These are phyloP conservation scores for Sebastes cheni DNA, from an alignment of 2,797 vertebrate genomes.

Conservation along the genomic window DNA sequence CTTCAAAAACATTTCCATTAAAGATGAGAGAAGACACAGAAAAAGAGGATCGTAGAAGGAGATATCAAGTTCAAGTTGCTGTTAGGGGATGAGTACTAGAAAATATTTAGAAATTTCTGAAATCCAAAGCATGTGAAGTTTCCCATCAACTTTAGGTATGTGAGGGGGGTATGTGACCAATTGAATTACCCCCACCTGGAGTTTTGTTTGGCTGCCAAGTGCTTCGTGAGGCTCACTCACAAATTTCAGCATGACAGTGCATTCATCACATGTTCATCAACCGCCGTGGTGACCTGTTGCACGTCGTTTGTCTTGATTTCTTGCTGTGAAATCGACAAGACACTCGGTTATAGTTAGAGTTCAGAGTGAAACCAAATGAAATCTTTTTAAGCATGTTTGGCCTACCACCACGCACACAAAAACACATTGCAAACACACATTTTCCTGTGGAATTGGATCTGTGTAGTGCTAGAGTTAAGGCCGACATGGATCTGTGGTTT, in stretches of 20 bases:
- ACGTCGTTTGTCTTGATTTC: slow-evolving; percentile 44
- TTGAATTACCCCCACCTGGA: slow-evolving; percentile 48
- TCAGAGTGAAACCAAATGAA: slow-evolving; percentile 74
- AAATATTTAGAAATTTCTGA: slow-evolving; percentile 10
- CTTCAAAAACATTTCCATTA: slow-evolving; percentile 62
- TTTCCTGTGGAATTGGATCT: slow-evolving; percentile 63
- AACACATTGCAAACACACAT: slow-evolving; percentile 16
- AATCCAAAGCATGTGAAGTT: slow-evolving; percentile 36
- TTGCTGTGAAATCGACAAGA: slow-evolving; percentile 51
- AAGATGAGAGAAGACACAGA: slow-evolving; percentile 30
- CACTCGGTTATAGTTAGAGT: slow-evolving; percentile 67
- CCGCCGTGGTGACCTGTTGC: slow-evolving; percentile 37
- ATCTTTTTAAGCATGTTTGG: slow-evolving; percentile 54
- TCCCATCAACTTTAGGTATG: neutral
- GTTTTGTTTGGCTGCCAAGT: slow-evolving; percentile 23
- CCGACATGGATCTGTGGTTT: slow-evolving; percentile 67
- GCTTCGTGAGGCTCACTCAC: slow-evolving; percentile 1
- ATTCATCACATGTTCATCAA: slow-evolving; percentile 41
- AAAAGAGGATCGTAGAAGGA: neutral
- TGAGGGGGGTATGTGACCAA: slow-evolving; percentile 8
- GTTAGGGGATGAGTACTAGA: neutral
- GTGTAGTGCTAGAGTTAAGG: slow-evolving; percentile 51
- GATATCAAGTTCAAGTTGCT: slow-evolving; percentile 17
- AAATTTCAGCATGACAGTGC: slow-evolving; percentile 25
- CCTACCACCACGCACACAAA: neutral